phyloP scores from a whole-genome alignment of 2,888 invertebrate genomes.

The Eueremaeus valkanovi region DNA sequence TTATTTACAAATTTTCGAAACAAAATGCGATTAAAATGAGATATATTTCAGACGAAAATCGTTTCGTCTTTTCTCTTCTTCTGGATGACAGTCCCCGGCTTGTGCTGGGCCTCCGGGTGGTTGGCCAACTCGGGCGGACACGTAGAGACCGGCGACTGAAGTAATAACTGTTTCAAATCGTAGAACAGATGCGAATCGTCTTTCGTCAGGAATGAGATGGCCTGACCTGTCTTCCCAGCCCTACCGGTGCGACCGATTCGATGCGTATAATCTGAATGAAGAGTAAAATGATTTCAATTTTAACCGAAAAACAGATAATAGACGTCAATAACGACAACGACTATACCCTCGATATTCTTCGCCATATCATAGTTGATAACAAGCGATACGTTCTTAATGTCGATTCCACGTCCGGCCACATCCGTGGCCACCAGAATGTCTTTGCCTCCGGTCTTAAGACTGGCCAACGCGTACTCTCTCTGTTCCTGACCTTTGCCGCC shows the following conservation, averaged over 20 bases:
- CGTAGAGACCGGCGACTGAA: slow-evolving; percentile 82
- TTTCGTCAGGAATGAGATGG: slow-evolving; percentile 93
- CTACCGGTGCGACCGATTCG: slow-evolving; percentile 98
- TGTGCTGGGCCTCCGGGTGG: slow-evolving; percentile 97
- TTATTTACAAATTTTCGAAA: no score
- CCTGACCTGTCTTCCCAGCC: slow-evolving; percentile 94
- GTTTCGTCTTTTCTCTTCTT: slow-evolving; percentile 42
- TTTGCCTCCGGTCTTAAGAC: slow-evolving; percentile 90
- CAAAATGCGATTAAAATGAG: no score
- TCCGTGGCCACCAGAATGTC: slow-evolving; percentile 99
- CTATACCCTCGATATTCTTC: slow-evolving; percentile 76
- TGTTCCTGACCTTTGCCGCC: slow-evolving; percentile 99
- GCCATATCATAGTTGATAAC: slow-evolving; percentile 99
- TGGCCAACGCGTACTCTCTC: slow-evolving; percentile 94
- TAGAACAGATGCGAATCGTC: slow-evolving; percentile 93
- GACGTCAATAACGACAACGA: no score
- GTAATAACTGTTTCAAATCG: slow-evolving; percentile 87
- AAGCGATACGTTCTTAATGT: slow-evolving; percentile 97
- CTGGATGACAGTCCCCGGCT: slow-evolving; percentile 81
- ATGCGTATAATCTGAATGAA: slow-evolving; percentile 79
- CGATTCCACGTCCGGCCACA: slow-evolving; percentile 99
- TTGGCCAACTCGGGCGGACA: slow-evolving; percentile 96
- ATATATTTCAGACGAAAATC: slow-evolving; percentile 34
- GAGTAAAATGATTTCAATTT: no score
- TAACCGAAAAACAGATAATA: no score